Base-by-base conservation (phyloP, 2,888 invertebrate genomes). In the Polydesmus complanatus region DNA sequence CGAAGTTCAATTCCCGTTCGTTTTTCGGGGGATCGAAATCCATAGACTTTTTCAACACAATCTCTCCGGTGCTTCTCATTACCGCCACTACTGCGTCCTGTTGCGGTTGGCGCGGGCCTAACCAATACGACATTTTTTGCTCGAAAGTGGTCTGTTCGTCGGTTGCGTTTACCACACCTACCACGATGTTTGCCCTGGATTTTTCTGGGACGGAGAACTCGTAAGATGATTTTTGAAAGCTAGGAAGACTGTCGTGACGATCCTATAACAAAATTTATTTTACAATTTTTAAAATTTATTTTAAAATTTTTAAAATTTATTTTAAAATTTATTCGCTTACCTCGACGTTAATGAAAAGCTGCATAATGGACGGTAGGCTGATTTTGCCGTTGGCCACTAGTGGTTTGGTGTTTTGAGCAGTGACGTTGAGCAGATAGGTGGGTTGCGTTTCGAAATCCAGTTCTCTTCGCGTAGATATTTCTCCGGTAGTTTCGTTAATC, bases 81-180 rank as follows among this genome's bases (percentile, higher is more conserved):
- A 70, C 65, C 52, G 63, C 62, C 27, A 69, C 66, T 27, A 67
- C 65, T 14, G 37, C 54, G 18, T 56, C 57, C 19, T 47, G 22
- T 37, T 37, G 37, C 5, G 37, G 37, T 14, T 37, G 37, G 8
- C 37, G 37, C 14, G 47, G 37, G 0, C 65, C 64, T 2, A 69
- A 64, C 69, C 69, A 69, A 54, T 69, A 69, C 1, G 63, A 51
- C n/a, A 69, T 67, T 49, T 68, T 67, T 59, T 69, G 69, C 51
- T 68, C 67, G n/a, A 63, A 63, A 2, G 61, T 27, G 48, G 68
- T 63, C 50, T 65, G 64, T 1, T 61, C 64, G 61, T 68, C 69
- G 1, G 67, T 66, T 1, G 69, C 69, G 50, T 68, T 68, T 3
- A 69, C 61, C 51, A 59, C 58, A 0, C 69, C 69, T 18, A 69